A percentile compares a stretch with the other conserved stretches of the same genome.
Conservation (phyloP, 1,140 invertebrate genomes). For the Meloidogyne exigua region DNA sequence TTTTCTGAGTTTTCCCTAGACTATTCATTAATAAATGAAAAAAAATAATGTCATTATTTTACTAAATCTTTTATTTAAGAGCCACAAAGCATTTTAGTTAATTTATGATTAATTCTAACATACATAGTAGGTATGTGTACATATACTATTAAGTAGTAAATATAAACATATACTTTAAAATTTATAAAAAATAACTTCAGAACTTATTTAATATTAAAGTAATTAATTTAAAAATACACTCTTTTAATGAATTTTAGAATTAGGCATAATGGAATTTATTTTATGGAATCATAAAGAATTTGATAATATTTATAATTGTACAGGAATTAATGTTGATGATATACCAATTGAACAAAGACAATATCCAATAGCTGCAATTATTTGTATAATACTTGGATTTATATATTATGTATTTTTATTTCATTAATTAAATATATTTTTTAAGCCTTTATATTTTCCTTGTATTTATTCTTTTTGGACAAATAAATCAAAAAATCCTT, state of each 20-base stretch:
- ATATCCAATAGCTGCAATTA: not conserved
- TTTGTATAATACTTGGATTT: slow-evolving; percentile 9
- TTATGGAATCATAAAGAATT: not conserved
- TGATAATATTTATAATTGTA: not conserved
- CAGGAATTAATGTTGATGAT: slow-evolving; percentile 8
- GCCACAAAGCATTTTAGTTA: no score
- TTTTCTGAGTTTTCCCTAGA: not conserved
- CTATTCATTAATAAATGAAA: not conserved
- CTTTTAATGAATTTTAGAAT: no score
- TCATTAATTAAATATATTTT: not conserved
- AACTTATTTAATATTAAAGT: no score
- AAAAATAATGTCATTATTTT: no score
- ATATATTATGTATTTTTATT: slow-evolving; percentile 11
- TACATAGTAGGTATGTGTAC: no score
- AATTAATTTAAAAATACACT: no score
- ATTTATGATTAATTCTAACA: no score
- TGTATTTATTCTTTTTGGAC: slow-evolving; percentile 16
- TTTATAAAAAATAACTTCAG: no score
- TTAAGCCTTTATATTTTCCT: slow-evolving; percentile 10
- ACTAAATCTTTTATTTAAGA: no score
- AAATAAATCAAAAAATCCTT: not conserved
- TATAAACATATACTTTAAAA: no score
- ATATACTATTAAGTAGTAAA: no score
- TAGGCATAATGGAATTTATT: not conserved
- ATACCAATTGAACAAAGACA: slow-evolving; percentile 2